Evolutionary conservation across 2,888 invertebrate species (phyloP).

Genomic region (Unio delphinus): DNA sequence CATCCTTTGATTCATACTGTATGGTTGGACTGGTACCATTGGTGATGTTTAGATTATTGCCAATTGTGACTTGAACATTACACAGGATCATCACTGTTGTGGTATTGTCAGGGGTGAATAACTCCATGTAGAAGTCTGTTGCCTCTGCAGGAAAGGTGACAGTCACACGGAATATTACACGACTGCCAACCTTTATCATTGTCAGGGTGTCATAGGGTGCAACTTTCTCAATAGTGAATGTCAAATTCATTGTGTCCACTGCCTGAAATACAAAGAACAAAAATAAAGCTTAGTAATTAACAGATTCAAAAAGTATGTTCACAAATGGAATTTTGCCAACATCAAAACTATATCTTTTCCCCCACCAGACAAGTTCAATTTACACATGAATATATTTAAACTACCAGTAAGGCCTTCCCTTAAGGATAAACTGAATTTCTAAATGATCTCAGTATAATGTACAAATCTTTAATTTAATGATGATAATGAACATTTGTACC

Average conservation of each 20-base stretch:
- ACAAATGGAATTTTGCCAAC: no score
- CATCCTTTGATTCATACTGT: constrained; percentile 38
- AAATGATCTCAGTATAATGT: no score
- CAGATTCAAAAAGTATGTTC: no score
- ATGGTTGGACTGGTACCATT: constrained; percentile 21
- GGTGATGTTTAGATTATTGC: constrained; percentile 38
- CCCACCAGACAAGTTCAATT: no score
- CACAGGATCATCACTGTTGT: constrained; percentile 67
- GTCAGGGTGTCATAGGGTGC: constrained; percentile 16
- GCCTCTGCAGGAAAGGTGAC: constrained; percentile 49
- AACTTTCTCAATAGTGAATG: background rate
- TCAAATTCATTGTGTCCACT: background rate
- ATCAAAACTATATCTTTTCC: no score
- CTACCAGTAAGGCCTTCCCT: no score
- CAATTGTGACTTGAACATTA: constrained; percentile 50
- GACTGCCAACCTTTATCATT: constrained; percentile 50
- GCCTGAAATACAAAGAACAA: background rate
- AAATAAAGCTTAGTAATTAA: no score
- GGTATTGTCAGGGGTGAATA: constrained; percentile 69
- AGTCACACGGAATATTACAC: constrained; percentile 50
- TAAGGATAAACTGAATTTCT: no score
- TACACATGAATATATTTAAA: no score
- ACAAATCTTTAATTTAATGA: no score
- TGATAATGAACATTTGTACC: no score
- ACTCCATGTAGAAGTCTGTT: constrained; percentile 63